Base-by-base conservation (phyloP, 2,113 vertebrate species). In the Tachycineta bicolor region DNA sequence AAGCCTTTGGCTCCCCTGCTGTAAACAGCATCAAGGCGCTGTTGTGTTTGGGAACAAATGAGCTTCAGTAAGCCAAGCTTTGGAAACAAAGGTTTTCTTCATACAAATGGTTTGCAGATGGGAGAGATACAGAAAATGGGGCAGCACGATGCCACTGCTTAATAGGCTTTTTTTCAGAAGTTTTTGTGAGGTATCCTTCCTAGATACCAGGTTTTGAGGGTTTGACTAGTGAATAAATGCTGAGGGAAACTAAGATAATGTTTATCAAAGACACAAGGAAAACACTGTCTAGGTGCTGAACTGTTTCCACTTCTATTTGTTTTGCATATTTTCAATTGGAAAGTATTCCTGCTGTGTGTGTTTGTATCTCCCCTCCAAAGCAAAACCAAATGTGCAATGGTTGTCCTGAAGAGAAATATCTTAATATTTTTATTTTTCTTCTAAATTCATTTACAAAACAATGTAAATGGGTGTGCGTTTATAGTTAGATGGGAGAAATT, bases 361-460 rank as follows among this genome's bases (percentile, higher is more conserved):
- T 73, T 14, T 68, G 20, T 73, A 10, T 93, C 74, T 90, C 71
- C 64, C 49, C 53, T 90, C 37, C 41, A 49, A 86, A 90, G 69
- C 82, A 84, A 96, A 91, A 75, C 64, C 65, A 84, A 77, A 68
- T 81, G 62, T 89, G 60, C 94, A 78, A 2, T 94, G 65, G 43
- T 78, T 87, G 34, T 90, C 80, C 86, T 80, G 69, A 95, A 95
- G 71, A 89, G 71, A 90, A 90, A 41, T 67, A 76, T 6, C 34
- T 87, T 55, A 73, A 12, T 82, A 47, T 53, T 73, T 94, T 95
- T 90, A 86, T 83, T 96, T 67, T 97, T 85, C 33, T 85, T 85
- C 71, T 90, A 31, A 92, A 90, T 93, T 94, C 28, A 82, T 90
- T 93, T 95, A 96, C 90, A 95, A 92, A 96, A 95, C 25, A 37